phyloP scores from a whole-genome alignment of 1,140 invertebrate species.

The Oreohelix idahoensis region DNA sequence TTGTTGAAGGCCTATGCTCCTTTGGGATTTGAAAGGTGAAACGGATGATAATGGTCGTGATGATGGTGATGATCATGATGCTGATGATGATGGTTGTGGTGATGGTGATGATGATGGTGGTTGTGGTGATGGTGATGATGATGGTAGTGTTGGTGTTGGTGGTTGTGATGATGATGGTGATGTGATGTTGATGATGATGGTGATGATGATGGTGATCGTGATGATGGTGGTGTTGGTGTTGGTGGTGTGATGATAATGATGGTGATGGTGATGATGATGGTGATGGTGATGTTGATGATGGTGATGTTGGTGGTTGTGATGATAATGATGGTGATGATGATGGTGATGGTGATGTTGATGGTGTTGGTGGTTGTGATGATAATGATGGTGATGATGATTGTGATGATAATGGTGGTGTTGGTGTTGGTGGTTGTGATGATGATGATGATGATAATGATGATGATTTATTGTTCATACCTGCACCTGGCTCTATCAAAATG shows the following conservation, averaged over 20 bases:
- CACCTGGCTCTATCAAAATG: slow-evolving; percentile 26
- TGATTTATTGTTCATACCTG: slow-evolving; percentile 51
- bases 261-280: not conserved
- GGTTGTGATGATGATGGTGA: slow-evolving; percentile 37
- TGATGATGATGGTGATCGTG: not conserved
- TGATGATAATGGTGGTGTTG: slow-evolving; percentile 2
- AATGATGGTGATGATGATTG: not conserved
- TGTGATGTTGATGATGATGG: slow-evolving; percentile 6
- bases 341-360: slow-evolving; percentile 57
- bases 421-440: not conserved
- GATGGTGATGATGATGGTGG: no score
- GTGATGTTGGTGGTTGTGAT: not conserved
- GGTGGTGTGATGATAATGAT: not conserved
- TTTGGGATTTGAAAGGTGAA: no score
- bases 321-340: slow-evolving; percentile 6
- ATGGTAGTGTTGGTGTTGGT: slow-evolving; percentile 18
- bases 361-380: not conserved
- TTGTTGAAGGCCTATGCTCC: no score
- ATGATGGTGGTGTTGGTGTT: not conserved
- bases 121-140: slow-evolving; percentile 16
- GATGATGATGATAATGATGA: slow-evolving; percentile 4
- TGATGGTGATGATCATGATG: no score
- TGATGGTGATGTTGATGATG: slow-evolving; percentile 18
- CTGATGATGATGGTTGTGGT: no score
- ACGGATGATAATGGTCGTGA: no score